A percentile compares a stretch with the other conserved stretches of the same genome.
These are phyloP conservation scores for Cyanoramphus novaezelandiae DNA, from an alignment of 2,113 vertebrate species.

Conservation along the genomic window DNA sequence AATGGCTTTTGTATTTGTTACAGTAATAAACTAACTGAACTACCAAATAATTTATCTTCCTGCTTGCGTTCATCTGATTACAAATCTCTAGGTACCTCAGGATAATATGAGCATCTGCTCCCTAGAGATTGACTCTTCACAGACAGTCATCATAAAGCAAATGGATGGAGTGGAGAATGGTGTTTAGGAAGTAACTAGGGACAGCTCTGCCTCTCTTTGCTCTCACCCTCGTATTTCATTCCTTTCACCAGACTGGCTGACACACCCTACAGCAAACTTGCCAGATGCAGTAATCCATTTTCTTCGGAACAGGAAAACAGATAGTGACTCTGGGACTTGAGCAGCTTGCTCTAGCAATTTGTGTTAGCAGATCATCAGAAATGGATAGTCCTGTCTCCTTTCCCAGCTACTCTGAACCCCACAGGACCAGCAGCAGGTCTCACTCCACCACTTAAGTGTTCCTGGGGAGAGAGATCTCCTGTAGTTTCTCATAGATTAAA, in stretches of 20 bases:
- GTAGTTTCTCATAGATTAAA: background rate
- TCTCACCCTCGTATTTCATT: background rate
- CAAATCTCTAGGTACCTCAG: background rate
- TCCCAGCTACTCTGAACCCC: background rate
- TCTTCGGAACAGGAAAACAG: background rate
- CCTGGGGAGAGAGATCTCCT: background rate
- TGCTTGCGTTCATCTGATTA: background rate
- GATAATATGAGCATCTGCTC: background rate
- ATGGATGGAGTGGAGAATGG: background rate
- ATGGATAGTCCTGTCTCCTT: background rate
- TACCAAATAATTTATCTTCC: background rate
- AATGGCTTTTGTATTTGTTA: background rate
- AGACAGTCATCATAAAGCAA: background rate
- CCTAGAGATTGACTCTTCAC: background rate
- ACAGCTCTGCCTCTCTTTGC: background rate
- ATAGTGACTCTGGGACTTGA: background rate
- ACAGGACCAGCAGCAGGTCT: background rate
- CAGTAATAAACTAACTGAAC: background rate
- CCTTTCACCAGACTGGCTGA: background rate
- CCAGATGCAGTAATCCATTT: background rate
- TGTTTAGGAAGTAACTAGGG: background rate
- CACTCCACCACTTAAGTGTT: background rate
- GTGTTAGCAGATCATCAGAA: background rate
- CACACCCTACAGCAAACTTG: background rate
- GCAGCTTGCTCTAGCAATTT: background rate